Evolutionary conservation across 1,140 invertebrate genomes (phyloP).

Genomic region (Drosophila bocki): DNA sequence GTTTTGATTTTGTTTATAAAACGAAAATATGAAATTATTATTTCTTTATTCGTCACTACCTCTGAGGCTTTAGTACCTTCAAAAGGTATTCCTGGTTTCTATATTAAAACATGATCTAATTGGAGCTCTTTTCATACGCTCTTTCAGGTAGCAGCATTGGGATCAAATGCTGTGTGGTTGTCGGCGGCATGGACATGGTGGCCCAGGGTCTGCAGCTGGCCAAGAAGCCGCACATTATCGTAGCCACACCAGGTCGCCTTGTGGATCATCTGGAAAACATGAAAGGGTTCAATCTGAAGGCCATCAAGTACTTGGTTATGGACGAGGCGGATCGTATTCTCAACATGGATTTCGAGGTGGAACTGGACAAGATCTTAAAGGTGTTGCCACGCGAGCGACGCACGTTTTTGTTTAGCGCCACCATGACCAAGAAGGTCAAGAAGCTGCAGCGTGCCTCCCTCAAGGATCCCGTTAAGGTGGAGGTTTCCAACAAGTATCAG

Average conservation of each 20-base stretch:
- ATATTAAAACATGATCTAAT: not conserved
- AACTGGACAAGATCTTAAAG: conserved; percentile 98
- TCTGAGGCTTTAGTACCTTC: conserved; percentile 61
- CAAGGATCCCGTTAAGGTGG: conserved; percentile 96
- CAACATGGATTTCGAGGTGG: conserved; percentile 98
- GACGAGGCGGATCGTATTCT: conserved; percentile 98
- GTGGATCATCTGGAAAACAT: conserved; percentile 97
- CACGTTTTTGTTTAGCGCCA: conserved; percentile 97
- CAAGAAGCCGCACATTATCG: conserved; percentile 98
- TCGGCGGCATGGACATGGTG: conserved; percentile 99
- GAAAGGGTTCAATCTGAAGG: conserved; percentile 96
- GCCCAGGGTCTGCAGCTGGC: conserved; percentile 95
- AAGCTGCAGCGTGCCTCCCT: conserved; percentile 98
- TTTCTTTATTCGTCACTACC: conserved; percentile 84
- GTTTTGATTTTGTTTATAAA: conserved; percentile 73
- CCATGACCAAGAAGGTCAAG: conserved; percentile 99
- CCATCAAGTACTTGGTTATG: conserved; percentile 97
- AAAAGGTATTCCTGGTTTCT: not conserved
- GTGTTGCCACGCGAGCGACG: conserved; percentile 95
- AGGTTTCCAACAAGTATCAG: conserved; percentile 98
- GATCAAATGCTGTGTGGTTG: conserved; percentile 97
- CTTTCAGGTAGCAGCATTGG: conserved; percentile 91
- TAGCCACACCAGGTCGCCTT: conserved; percentile 95
- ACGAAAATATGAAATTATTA: conserved; percentile 79
- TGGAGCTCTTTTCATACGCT: not conserved